These are phyloP conservation scores for Manduca sexta DNA, from an alignment of 1,140 invertebrate genomes.

Conservation along the genomic window DNA sequence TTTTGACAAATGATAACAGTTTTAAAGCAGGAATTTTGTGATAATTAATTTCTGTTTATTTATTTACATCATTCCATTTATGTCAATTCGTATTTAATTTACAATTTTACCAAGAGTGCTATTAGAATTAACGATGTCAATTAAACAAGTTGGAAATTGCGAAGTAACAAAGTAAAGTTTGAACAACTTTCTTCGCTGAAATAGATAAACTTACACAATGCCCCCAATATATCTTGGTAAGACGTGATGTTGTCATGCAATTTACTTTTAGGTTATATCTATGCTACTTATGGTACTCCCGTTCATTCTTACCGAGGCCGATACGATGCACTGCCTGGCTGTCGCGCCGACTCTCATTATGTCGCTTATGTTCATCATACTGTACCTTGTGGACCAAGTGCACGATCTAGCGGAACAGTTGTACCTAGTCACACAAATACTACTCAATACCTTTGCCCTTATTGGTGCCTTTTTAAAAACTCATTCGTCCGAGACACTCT, in stretches of 20 bases:
- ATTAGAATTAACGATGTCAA: too few relatives aligned
- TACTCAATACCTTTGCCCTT: conserved; percentile 29
- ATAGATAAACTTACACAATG: too few relatives aligned
- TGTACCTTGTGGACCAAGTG: conserved; percentile 62
- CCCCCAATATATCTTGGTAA: background rate
- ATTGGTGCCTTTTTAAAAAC: conserved; percentile 18
- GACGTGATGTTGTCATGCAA: conserved; percentile 22
- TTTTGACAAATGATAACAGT: too few relatives aligned
- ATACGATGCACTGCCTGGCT: conserved; percentile 46
- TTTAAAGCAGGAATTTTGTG: too few relatives aligned
- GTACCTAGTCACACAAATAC: conserved; percentile 43
- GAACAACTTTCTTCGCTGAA: too few relatives aligned
- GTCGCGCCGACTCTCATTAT: conserved; percentile 50
- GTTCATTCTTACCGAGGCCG: conserved; percentile 37
- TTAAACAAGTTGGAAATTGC: too few relatives aligned
- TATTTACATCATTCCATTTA: too few relatives aligned
- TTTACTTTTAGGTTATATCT: conserved; percentile 65
- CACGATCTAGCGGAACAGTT: conserved; percentile 55
- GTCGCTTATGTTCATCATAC: conserved; percentile 51
- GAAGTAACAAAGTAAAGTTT: too few relatives aligned
- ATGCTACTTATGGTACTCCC: conserved; percentile 55
- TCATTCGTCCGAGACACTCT: conserved; percentile 25
- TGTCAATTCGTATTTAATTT: too few relatives aligned
- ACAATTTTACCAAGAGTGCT: too few relatives aligned
- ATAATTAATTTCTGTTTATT: too few relatives aligned